These are phyloP conservation scores for Acromyrmex charruanus DNA, from an alignment of 1,140 invertebrate species.

Conservation along the genomic window DNA sequence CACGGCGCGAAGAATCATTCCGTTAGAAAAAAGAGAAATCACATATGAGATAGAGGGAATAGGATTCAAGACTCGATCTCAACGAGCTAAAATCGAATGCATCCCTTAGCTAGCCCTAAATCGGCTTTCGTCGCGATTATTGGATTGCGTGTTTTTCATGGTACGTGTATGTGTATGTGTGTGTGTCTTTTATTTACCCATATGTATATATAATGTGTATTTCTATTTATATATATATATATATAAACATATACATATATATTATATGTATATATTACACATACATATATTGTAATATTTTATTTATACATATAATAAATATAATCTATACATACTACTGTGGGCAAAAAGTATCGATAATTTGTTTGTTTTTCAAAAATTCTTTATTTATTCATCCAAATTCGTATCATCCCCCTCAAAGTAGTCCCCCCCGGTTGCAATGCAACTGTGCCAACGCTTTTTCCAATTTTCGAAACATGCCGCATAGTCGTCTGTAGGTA, in stretches of 20 bases:
- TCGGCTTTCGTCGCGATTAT: slow-evolving; percentile 37
- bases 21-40: slow-evolving; percentile 46
- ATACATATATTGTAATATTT: not conserved
- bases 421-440: no score
- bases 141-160: not conserved
- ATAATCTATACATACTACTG: not conserved
- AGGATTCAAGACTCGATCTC: slow-evolving; percentile 16
- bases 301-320: not conserved
- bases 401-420: no score
- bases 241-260: not conserved
- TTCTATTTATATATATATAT: not conserved
- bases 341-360: no score
- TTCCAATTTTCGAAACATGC: no score
- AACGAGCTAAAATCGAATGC: slow-evolving; percentile 30
- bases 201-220: not conserved
- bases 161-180: not conserved
- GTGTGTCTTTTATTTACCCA: not conserved
- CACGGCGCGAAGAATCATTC: slow-evolving; percentile 15
- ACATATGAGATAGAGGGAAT: slow-evolving; percentile 7
- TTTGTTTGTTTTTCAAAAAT: no score
- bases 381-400: no score
- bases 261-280: not conserved
- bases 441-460: no score
- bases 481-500: no score
- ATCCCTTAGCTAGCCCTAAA: not conserved